Base-by-base conservation (phyloP, 1,140 invertebrate species). In the Drosophila azteca region DNA sequence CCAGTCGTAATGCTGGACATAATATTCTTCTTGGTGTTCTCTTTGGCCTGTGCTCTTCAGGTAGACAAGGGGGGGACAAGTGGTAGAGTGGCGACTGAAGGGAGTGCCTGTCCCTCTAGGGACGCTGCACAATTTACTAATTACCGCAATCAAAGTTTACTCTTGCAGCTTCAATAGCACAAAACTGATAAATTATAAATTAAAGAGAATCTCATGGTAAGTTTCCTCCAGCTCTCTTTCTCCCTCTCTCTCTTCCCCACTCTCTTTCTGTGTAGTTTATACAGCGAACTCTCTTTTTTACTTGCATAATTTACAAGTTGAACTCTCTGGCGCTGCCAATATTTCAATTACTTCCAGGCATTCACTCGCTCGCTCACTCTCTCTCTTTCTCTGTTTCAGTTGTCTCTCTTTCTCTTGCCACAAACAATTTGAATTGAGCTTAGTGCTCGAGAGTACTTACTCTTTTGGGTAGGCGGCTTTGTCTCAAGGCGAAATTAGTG, bases 401-500 rank as follows among this genome's bases (percentile, higher is more conserved):
- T 46, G 9, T 39, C 35, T 9, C 31, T 39, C 8, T 13, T 39
- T 39, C 22, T 41, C 53, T 49, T 65, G 44, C 24, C 46, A 52
- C 52, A 63, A 57, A 29, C 44, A 55, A 75, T 71, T 66, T 72
- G 80, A 85, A 79, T 79, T 77, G 62, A 45, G 61, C 62, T 45
- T 41, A 54, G 51, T 64, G 51, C 69, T 72, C 31, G 54, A 22
- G 54, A 54, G 61, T 54, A n/a, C 55, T 48, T 39, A 39, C 61
- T 31, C 41, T 35, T 35, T 43, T 66, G 69, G 35, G 82, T 85
- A 76, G 79, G 79, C 83, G 83, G 62, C 71, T 65, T 72, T 85
- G 83, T 78, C 82, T 88, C 66, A 51, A 68, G 83, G 78, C 82
- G 49, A 88, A 87, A 87, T 87, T 87, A 87, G 82, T 87, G 82